Base-by-base conservation (phyloP, 2,113 vertebrate genomes). In the Pseudorasbora parva region DNA sequence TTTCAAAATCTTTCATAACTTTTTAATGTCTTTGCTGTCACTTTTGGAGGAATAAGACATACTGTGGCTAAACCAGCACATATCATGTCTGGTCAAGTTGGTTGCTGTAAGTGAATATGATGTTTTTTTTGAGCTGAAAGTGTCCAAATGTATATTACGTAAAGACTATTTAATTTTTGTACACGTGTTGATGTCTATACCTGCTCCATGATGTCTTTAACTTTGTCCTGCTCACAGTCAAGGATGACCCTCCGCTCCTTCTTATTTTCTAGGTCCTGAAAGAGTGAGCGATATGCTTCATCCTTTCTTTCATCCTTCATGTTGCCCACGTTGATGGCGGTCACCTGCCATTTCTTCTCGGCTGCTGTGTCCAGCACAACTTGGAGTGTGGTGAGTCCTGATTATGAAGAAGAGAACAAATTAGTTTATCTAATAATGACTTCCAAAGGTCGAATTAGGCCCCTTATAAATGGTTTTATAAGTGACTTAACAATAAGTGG, bases 171-270 rank as follows among this genome's bases (percentile, higher is more conserved):
- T 27, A 73, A 21, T 47, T 12, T 45, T 25, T 47, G 4, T 37
- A 17, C 25, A 72, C n/a, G 19, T 54, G 47, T 37, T 19, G 9
- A 71, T 27, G 1, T 45, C 5, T 75, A 43, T 56, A 99, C 98
- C 98, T 99, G 98, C 85, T 99, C 97, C 91, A 99, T 98, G 92
- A 99, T 99, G 94, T 99, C 98, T 76, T 99, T 99, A 45, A 99
- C 97, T 94, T 99, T 99, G 93, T 99, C 98, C 0, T 97, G 96
- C 30, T 99, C 98, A 87, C 98, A 99, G 94, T 99, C 98, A 79
- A 99, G 94, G 92, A 99, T 99, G 77, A 99, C 97, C 86, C 97
- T 91, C 45, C 97, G 94, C 91, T 99, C 97, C 83, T 99, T 99
- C 93, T 99, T 99, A 88, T 96, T 95, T 90, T 99, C 98, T 87